phyloP scores from a whole-genome alignment of 2,888 invertebrate species.

The Ellobium chinense region DNA sequence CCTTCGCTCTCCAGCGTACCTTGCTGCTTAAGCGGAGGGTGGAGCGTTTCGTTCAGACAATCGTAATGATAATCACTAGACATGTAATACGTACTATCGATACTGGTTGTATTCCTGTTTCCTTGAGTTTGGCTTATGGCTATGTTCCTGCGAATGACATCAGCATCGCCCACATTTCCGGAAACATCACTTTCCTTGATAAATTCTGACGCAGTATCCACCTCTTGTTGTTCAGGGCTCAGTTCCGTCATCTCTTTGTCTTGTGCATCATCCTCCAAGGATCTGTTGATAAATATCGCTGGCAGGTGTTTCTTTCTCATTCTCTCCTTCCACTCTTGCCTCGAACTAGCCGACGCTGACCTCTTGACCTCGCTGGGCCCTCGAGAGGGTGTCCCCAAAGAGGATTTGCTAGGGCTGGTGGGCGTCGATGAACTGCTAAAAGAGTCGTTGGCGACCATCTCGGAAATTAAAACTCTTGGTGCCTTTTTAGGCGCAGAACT shows the following conservation, averaged over 20 bases:
- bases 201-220: background rate
- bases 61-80: constrained; percentile 61
- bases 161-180: no score
- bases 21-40: constrained; percentile 12
- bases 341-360: constrained; percentile 53
- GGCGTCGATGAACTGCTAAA: background rate
- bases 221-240: background rate
- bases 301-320: constrained; percentile 69
- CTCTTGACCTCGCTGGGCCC: constrained; percentile 8
- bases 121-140: background rate
- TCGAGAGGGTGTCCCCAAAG: background rate
- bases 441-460: background rate
- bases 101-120: background rate
- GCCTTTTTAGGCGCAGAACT: background rate
- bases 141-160: no score
- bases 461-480: background rate
- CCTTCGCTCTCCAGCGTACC: constrained; percentile 57
- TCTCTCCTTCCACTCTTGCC: constrained; percentile 66
- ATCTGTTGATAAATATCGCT: constrained; percentile 66
- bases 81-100: constrained; percentile 57
- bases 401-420: background rate
- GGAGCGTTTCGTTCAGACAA: constrained; percentile 55
- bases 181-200: background rate
- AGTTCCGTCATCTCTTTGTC: background rate
- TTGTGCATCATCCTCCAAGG: constrained; percentile 54